phyloP scores from a whole-genome alignment of 2,888 invertebrate genomes.

The Fabriciana adippe region DNA sequence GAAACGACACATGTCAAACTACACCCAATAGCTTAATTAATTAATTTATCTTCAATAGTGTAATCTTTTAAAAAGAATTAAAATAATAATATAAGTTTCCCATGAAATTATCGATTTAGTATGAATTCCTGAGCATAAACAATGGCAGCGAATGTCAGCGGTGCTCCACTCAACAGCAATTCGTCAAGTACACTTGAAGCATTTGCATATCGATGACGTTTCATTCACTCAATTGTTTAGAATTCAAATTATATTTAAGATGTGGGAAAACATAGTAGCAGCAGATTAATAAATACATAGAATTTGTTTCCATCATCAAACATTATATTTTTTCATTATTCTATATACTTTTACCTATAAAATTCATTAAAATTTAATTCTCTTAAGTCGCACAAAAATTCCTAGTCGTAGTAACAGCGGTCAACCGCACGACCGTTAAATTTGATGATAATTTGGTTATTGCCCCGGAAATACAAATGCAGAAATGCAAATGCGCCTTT shows the following conservation, averaged over 20 bases:
- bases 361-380: neutral
- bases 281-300: neutral
- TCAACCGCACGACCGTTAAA: slow-evolving; percentile 69
- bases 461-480: slow-evolving; percentile 62
- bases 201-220: slow-evolving; percentile 77
- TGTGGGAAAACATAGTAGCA: slow-evolving; percentile 26
- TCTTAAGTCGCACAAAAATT: slow-evolving; percentile 6
- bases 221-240: slow-evolving; percentile 31
- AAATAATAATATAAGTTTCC: slow-evolving; percentile 46
- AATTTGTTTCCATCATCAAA: no score
- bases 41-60: neutral
- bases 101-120: slow-evolving; percentile 50
- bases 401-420: slow-evolving; percentile 50
- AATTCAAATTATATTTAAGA: slow-evolving; percentile 10
- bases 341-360: neutral
- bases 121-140: slow-evolving; percentile 54
- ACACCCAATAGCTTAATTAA: no score
- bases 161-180: slow-evolving; percentile 50
- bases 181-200: slow-evolving; percentile 61
- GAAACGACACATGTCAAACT: no score
- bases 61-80: no score
- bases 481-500: slow-evolving; percentile 74
- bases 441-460: slow-evolving; percentile 70
- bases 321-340: no score
- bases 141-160: slow-evolving; percentile 68